Evolutionary conservation across 2,888 invertebrate species (phyloP), one percentile per base, ranked within the genome.

Genomic region (Smittia sp.): DNA sequence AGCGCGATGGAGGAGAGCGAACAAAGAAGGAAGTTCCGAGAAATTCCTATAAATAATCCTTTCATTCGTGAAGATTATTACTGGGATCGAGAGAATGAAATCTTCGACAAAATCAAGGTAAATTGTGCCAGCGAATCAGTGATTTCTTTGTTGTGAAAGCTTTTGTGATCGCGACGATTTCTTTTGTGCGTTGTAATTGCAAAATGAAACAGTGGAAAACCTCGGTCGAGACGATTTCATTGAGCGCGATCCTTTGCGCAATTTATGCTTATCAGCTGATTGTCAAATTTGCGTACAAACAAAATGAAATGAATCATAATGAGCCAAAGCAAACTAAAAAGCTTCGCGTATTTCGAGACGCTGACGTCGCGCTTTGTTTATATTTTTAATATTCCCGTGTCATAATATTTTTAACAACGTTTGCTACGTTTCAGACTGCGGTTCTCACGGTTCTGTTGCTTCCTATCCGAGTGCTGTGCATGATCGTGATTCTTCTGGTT

Each of bases 371-470:
- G 41, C n/a, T 46, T 46, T 24, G 39, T n/a, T 9, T 9, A 20
- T 46, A 0, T 13, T 39, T 39, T 39, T 6, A 39, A 20, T 24
- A 15, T 68, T 18, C 4, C 7, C 11, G 22, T 15, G 1, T 41
- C n/a, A 62, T 62, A 62, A 13, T 4, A 1, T 24, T 24, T 46
- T 39, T 9, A 39, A 39, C 11, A 11, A 39, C 4, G n/a, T 69
- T 27, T 75, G 76, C 77, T 79, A 81, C 81, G 79, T 88, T 88
- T 9, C 89, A 96, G 96, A 91, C 94, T 77, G 91, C 89, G 76
- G 85, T 96, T 78, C 86, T 96, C 82, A 93, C 94, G 13, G 88
- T 96, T 74, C 88, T 93, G 67, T 82, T 96, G 70, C 85, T 95
- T 75, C 96, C 96, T 41, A 85, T 96, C 74, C 86, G 96, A 74